Base-by-base conservation (phyloP, 2,113 vertebrate species). In the Capreolus pygargus region DNA sequence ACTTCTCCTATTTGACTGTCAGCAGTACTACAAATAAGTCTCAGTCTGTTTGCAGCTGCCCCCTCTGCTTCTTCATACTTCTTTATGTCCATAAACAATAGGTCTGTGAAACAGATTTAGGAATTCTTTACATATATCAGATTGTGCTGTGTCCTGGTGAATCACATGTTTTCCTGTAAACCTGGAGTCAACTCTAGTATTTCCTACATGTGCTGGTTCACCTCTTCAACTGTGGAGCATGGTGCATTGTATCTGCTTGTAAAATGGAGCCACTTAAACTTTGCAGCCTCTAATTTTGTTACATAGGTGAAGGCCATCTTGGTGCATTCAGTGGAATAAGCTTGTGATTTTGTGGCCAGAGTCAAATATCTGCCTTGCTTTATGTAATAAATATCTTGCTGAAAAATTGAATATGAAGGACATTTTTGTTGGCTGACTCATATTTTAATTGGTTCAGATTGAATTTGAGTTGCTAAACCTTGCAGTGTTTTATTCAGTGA, bases 71-170 rank as follows among this genome's bases (percentile, higher is more conserved):
- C 45, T 96, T 88, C 85, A 5, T 89, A 82, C 50, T 36, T 94
- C 64, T 90, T 89, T 88, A 86, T 89, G 86, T 61, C 39, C 55
- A 57, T 74, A 90, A 96, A 47, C 87, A 92, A 33, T 89, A 90
- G 36, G 52, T 95, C 96, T 96, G 96, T 93, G 54, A 95, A 96
- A 98, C 87, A 96, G 86, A 97, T 96, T 97, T 94, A 92, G 88
- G 52, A 81, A 85, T 97, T 93, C 55, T 89, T 82, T 95, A 94
- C 30, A 82, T 64, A 54, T 43, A 81, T 88, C 74, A 95, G 84
- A 90, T 85, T 91, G 58, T 89, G 45, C 43, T 61, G 28, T 92
- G 86, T 89, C 58, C 85, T 92, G 84, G 85, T 89, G 89, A 92
- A 87, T 97, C 89, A 97, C 78, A 27, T 93, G 57, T 81, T 89